Evolutionary conservation across 1,140 invertebrate genomes (phyloP).

Genomic region (Agrypnia vestita): DNA sequence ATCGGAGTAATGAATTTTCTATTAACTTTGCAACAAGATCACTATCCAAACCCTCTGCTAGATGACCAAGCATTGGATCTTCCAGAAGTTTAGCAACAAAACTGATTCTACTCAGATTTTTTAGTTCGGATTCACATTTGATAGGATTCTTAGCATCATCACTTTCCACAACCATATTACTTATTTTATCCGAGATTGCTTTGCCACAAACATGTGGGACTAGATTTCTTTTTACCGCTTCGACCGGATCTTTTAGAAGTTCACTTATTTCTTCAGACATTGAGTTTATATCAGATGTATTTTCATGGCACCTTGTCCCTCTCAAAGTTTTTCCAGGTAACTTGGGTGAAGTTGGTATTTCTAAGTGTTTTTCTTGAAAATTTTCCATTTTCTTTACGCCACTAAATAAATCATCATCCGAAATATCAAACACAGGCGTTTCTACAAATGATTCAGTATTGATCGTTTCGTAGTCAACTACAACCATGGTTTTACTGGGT

Average conservation of each 20-base stretch:
- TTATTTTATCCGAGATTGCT: slow-evolving; percentile 63
- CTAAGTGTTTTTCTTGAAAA: background rate
- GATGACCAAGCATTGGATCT: slow-evolving; percentile 76
- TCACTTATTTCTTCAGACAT: slow-evolving; percentile 69
- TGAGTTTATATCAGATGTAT: slow-evolving; percentile 61
- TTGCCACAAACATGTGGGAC: slow-evolving; percentile 82
- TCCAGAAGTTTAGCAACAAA: slow-evolving; percentile 75
- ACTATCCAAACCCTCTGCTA: slow-evolving; percentile 75
- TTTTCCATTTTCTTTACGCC: background rate
- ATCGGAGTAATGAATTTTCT: slow-evolving; percentile 77
- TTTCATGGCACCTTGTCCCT: slow-evolving; percentile 61
- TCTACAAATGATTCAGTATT: slow-evolving; percentile 40
- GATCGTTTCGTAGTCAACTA: slow-evolving; percentile 58
- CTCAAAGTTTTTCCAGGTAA: slow-evolving; percentile 46
- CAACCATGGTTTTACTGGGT: slow-evolving; percentile 55
- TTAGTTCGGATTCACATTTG: slow-evolving; percentile 59
- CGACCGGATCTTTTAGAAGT: slow-evolving; percentile 79
- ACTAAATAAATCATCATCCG: slow-evolving; percentile 1
- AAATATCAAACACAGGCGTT: background rate
- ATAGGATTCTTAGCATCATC: slow-evolving; percentile 62
- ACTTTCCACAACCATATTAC: slow-evolving; percentile 11
- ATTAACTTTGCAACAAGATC: slow-evolving; percentile 75
- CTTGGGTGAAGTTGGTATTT: background rate
- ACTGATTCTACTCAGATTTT: slow-evolving; percentile 54
- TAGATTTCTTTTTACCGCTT: slow-evolving; percentile 80